Base-by-base conservation (phyloP, 2,797 vertebrate genomes). In the Adrianichthys oophorus region DNA sequence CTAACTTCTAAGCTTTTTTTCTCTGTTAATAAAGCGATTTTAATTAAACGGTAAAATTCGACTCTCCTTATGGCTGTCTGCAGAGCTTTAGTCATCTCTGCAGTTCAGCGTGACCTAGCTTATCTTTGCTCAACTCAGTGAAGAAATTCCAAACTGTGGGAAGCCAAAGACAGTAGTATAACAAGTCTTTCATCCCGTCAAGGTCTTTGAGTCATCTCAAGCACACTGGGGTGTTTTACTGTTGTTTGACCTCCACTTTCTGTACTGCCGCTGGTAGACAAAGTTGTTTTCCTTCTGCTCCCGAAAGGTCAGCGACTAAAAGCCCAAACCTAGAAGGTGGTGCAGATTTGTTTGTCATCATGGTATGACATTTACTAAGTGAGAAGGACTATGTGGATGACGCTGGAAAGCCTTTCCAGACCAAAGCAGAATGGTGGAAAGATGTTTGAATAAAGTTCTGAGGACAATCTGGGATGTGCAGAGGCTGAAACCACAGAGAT, bases 121-220 rank as follows among this genome's bases (percentile, higher is more conserved):
- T 47, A 47, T 56, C 62, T 66, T 46, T 13, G 12, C 2, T 10
- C 50, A 67, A 41, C 48, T 59, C 45, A 42, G 42, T 55, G 58
- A 41, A 29, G 19, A 71, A 68, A 62, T 67, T 61, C 55, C 44
- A 64, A 56, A 23, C 19, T 54, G 58, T 62, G 44, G 32, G 48
- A 64, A 50, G 69, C 50, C 4, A 37, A 60, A 47, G 46, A 21
- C 53, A 52, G 48, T 26, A 16, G 12, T 5, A 12, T 21, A 19
- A 13, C 19, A 21, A 46, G 32, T 37, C 32, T 37, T 37, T 37
- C 32, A 37, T 37, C 12, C 17, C 12, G 17, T 21, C 41, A 64
- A 67, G 56, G 56, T 56, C 62, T n/a, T 24, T 45, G 16, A 42
- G 61, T 32, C 48, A 37, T 37, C 41, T 26, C 29, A 16, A 43